These are phyloP conservation scores for Euthynnus affinis DNA, from an alignment of 2,797 vertebrate species.

Conservation along the genomic window DNA sequence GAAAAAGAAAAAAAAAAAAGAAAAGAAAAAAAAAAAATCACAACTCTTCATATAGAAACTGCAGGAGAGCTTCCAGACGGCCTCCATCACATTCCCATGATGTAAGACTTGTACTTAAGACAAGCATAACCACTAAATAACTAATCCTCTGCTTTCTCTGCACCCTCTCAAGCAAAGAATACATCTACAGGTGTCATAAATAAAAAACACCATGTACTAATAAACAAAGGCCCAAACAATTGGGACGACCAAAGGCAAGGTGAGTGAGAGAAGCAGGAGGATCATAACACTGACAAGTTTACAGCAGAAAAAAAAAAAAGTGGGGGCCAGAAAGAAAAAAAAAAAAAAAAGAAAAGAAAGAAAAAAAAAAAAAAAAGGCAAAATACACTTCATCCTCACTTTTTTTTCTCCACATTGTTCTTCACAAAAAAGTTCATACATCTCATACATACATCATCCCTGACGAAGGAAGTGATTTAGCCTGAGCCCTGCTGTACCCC, in stretches of 20 bases:
- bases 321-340: constrained; percentile 26
- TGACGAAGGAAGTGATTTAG: constrained; percentile 9
- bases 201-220: constrained; percentile 43
- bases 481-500: constrained; percentile 16
- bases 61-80: constrained; percentile 47
- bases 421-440: constrained; percentile 41
- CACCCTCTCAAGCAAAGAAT: constrained; percentile 30
- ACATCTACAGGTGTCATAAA: constrained; percentile 53
- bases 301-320: constrained; percentile 70
- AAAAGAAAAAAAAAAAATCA: constrained; percentile 50
- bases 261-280: constrained; percentile 35
- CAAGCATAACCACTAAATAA: constrained; percentile 55
- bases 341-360: constrained; percentile 4
- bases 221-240: constrained; percentile 45
- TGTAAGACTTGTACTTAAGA: constrained; percentile 70
- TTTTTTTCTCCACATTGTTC: constrained; percentile 8
- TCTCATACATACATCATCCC: constrained; percentile 15
- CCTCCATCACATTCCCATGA: constrained; percentile 60
- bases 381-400: constrained; percentile 43
- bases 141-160: constrained; percentile 33
- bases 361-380: constrained; percentile 25
- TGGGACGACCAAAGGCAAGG: constrained; percentile 24
- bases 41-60: constrained; percentile 56
- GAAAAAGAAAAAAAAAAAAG: constrained; percentile 57
- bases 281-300: constrained; percentile 62